phyloP scores from a whole-genome alignment of 2,888 invertebrate species.

The Gisinianus flammeolus region DNA sequence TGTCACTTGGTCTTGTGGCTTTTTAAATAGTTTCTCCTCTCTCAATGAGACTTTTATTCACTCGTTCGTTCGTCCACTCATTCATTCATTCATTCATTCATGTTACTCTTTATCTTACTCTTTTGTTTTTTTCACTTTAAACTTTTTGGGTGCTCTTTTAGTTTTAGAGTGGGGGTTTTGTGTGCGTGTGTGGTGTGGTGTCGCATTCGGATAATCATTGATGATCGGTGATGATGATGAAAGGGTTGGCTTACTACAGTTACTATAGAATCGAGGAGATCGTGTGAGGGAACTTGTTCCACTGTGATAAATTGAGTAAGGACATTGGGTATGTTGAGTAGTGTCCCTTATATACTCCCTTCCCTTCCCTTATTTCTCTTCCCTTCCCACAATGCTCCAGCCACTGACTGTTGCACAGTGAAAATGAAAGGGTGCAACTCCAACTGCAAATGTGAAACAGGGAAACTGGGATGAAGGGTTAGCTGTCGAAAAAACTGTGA shows the following conservation, averaged over 20 bases:
- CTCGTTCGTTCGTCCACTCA: not conserved
- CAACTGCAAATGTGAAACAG: too few relatives aligned
- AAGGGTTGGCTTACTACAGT: slow-evolving; percentile 30
- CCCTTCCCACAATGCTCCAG: too few relatives aligned
- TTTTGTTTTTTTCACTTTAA: slow-evolving; percentile 4
- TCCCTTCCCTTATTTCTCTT: too few relatives aligned
- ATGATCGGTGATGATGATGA: slow-evolving; percentile 33
- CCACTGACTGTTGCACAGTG: too few relatives aligned
- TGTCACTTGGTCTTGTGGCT: slow-evolving; percentile 42
- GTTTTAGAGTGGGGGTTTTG: not conserved
- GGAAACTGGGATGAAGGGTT: slow-evolving; percentile 1
- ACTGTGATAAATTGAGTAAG: too few relatives aligned
- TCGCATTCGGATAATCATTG: slow-evolving; percentile 21
- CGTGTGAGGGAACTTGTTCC: too few relatives aligned
- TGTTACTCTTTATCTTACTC: too few relatives aligned
- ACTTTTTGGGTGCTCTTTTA: slow-evolving; percentile 9
- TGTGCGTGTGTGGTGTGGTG: not conserved
- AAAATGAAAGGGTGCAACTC: slow-evolving; percentile 17
- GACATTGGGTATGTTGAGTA: too few relatives aligned
- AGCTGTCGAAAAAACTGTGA: not conserved
- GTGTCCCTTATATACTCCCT: too few relatives aligned
- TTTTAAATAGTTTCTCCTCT: slow-evolving; percentile 30
- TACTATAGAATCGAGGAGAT: too few relatives aligned
- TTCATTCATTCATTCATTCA: too few relatives aligned
- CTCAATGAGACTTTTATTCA: slow-evolving; percentile 1